phyloP scores from a whole-genome alignment of 2,797 vertebrate genomes.

The Catostomus latipinnis region DNA sequence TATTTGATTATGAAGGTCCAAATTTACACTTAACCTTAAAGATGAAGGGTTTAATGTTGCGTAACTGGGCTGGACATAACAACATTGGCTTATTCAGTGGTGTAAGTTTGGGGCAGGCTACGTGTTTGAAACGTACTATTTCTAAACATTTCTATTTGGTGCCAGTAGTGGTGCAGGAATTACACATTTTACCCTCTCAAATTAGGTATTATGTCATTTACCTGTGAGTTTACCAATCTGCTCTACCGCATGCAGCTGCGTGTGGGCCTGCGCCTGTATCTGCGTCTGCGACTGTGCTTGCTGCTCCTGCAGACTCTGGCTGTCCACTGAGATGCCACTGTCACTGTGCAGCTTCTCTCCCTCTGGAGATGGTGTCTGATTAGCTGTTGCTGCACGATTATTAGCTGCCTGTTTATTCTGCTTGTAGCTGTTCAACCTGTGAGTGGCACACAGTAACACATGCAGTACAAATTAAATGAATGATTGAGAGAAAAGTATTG shows the following conservation, averaged over 20 bases:
- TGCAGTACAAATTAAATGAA: constrained; percentile 13
- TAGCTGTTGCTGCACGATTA: constrained; percentile 86
- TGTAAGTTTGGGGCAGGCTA: too few relatives aligned
- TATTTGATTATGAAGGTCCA: too few relatives aligned
- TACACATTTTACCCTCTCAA: too few relatives aligned
- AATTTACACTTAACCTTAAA: too few relatives aligned
- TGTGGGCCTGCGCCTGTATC: constrained; percentile 72
- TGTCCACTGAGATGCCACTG: constrained; percentile 97
- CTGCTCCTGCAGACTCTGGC: constrained; percentile 94
- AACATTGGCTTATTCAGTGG: too few relatives aligned
- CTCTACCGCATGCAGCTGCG: constrained; percentile 77
- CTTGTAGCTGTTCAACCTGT: constrained; percentile 98
- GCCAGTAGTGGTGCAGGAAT: background rate
- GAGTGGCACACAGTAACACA: constrained; percentile 14
- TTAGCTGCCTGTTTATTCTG: constrained; percentile 96
- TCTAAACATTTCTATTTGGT: too few relatives aligned
- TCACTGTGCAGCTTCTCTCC: constrained; percentile 98
- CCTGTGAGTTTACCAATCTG: constrained; percentile 72
- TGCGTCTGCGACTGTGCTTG: constrained; percentile 71
- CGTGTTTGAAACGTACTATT: too few relatives aligned
- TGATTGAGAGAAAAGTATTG: background rate
- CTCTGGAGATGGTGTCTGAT: constrained; percentile 94
- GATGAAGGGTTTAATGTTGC: too few relatives aligned
- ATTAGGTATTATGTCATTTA: constrained; percentile 1
- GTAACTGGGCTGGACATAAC: too few relatives aligned